These are phyloP conservation scores for Paradoxurus hermaphroditus DNA, from an alignment of 2,113 vertebrate genomes.

Conservation along the genomic window DNA sequence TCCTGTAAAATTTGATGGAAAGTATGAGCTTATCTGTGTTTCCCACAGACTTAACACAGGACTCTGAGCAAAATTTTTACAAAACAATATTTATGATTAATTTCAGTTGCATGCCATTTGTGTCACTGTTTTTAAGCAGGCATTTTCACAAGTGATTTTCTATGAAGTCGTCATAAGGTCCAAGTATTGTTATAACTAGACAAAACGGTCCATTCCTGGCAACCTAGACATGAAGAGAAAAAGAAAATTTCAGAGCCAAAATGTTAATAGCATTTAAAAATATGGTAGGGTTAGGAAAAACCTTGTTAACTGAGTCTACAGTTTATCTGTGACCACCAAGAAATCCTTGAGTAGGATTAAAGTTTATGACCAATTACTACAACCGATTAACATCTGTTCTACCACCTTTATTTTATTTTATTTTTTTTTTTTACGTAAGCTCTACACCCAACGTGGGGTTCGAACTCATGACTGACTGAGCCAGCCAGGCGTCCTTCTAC, in stretches of 20 bases:
- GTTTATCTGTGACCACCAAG: not conserved
- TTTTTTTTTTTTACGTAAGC: not conserved
- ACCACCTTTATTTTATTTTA: constrained; percentile 13
- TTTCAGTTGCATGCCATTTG: constrained; percentile 46
- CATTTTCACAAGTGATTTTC: constrained; percentile 56
- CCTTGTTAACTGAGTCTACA: not conserved
- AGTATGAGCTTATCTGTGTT: constrained; percentile 22
- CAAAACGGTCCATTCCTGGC: constrained; percentile 55
- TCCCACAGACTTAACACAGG: not conserved
- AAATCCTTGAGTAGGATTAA: not conserved
- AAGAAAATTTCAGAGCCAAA: constrained; percentile 40
- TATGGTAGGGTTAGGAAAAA: constrained; percentile 11
- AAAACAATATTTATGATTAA: constrained; percentile 43
- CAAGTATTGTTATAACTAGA: constrained; percentile 43
- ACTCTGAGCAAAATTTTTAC: constrained; percentile 1
- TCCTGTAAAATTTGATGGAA: not conserved
- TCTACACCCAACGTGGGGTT: not conserved
- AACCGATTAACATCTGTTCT: constrained; percentile 37
- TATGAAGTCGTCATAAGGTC: constrained; percentile 41
- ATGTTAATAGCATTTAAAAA: constrained; percentile 49
- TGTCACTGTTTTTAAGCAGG: constrained; percentile 32
- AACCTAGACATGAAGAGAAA: constrained; percentile 24
- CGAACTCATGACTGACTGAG: not conserved
- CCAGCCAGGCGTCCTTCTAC: not conserved
- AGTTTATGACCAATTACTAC: constrained; percentile 31